phyloP scores from a whole-genome alignment of 2,797 vertebrate species.

The Galago senegalensis region DNA sequence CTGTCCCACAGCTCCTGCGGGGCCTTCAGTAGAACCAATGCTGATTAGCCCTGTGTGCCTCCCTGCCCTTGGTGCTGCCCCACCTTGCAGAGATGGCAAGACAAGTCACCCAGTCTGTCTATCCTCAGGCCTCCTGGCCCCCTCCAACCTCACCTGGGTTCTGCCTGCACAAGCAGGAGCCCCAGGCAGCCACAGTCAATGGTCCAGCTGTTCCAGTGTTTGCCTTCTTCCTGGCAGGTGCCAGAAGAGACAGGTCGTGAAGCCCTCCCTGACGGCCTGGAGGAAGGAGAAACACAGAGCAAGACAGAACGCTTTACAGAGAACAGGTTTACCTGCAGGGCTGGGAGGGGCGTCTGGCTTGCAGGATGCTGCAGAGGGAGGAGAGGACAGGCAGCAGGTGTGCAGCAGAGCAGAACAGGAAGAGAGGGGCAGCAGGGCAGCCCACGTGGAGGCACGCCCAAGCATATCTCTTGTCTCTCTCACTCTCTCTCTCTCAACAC shows the following conservation, averaged over 20 bases:
- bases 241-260: not conserved
- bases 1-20: not conserved
- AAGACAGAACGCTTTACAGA: not conserved
- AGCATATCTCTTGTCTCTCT: too few relatives aligned
- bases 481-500: not conserved
- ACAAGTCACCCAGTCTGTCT: too few relatives aligned
- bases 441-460: fast-evolving
- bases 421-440: not conserved
- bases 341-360: not conserved
- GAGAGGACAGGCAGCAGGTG: not conserved
- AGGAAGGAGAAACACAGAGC: not conserved
- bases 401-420: not conserved
- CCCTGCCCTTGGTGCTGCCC: not conserved
- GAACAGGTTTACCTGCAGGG: not conserved
- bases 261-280: not conserved
- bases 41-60: not conserved
- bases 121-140: too few relatives aligned
- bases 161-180: not conserved
- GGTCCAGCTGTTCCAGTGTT: not conserved
- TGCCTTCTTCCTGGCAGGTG: slow-evolving; percentile 15
- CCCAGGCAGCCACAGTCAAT: not conserved
- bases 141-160: not conserved
- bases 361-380: not conserved
- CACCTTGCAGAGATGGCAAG: not conserved
- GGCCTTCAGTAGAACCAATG: fast-evolving